Evolutionary conservation across 2,797 vertebrate genomes (phyloP).

Genomic region (Adelosebastes latens): DNA sequence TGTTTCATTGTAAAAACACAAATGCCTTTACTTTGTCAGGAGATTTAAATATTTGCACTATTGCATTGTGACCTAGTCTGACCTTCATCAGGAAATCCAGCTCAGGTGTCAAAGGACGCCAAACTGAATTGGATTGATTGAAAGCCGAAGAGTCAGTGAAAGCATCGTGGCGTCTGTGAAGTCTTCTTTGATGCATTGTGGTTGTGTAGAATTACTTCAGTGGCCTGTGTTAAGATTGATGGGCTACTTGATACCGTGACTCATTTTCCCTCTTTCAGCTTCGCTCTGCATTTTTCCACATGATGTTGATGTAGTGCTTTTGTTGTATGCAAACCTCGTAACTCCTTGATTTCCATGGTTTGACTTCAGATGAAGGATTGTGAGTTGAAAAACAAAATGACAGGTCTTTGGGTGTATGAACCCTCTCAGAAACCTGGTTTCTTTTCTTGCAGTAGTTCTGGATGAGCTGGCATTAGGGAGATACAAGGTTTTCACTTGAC

Average conservation of each 20-base stretch:
- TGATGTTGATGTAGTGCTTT: slow-evolving; percentile 21
- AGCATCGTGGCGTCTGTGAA: neutral
- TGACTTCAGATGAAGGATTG: neutral
- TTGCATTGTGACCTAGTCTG: neutral
- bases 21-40: neutral
- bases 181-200: slow-evolving; percentile 44
- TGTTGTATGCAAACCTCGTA: slow-evolving; percentile 19
- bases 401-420: neutral
- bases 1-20: neutral
- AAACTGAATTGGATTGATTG: slow-evolving; percentile 14
- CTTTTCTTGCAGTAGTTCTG: neutral
- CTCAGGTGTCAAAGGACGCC: slow-evolving; percentile 1
- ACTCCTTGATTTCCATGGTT: neutral
- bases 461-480: neutral
- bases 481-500: neutral
- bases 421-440: neutral
- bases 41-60: neutral
- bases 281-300: slow-evolving; percentile 47
- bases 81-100: neutral
- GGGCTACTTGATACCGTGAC: slow-evolving; percentile 29
- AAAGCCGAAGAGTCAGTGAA: slow-evolving; percentile 1
- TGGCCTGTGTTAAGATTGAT: slow-evolving; percentile 39
- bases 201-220: slow-evolving; percentile 44
- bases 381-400: neutral
- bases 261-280: slow-evolving; percentile 46